Base-by-base conservation (phyloP, 2,888 invertebrate species). In the Endotricha flammealis region DNA sequence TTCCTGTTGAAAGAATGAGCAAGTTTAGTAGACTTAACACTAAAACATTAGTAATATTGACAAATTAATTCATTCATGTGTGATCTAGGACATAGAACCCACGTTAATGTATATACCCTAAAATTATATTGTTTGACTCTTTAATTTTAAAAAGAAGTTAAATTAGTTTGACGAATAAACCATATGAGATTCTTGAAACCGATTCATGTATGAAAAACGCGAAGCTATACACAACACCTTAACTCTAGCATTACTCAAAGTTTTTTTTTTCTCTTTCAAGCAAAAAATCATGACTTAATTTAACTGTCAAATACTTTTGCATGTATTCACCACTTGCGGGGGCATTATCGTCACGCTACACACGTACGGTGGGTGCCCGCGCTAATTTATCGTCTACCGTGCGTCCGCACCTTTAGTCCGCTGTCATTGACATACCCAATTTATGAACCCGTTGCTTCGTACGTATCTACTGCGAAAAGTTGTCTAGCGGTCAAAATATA, bases 401-500 rank as follows among this genome's bases (percentile, higher is more conserved):
- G 68, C 72, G 77, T 74, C 70, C 72, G 58, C 78, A 73, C 75
- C 76, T 78, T 78, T 62, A 71, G 69, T 57, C 64, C 51, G 57
- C 68, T 76, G 73, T 53, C 52, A 67, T 57, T 76, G 72, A 73
- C 76, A 64, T 44, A 45, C 46, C 43, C 57, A 61, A 76, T 77
- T 79, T 75, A 76, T 75, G 53, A 56, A 65, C 62, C 46, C 41
- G 46, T 55, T 13, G 34, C n/a, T 20, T 20, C 2, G 54, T 56
- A 50, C n/a, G n/a, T n/a, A n/a, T n/a, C n/a, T 53, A 60, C 53
- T 46, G 47, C 37, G 36, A 20, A n/a, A 20, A 20, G 20, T 20
- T 20, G 3, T 20, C 20, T n/a, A 20, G 7, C 20, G 20, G 20
- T 20, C 20, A 20, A 20, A 20, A 20, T 20, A 20, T 20, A 20